Evolutionary conservation across 2,888 invertebrate genomes (phyloP).

Genomic region (Drosophila kambysellisi): DNA sequence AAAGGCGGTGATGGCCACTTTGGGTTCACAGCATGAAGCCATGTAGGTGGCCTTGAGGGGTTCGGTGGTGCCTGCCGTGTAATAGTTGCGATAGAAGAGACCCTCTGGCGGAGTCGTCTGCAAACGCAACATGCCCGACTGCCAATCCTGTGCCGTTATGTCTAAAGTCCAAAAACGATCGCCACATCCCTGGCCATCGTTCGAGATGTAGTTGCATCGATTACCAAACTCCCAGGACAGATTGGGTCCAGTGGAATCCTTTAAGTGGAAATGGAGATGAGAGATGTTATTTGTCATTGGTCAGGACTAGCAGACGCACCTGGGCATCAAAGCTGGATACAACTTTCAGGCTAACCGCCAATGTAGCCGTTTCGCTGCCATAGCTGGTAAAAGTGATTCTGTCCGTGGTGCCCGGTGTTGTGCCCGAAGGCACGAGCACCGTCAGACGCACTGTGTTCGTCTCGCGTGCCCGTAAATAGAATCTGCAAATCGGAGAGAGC

Average conservation of each 20-base stretch:
- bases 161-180: constrained; percentile 90
- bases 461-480: constrained; percentile 84
- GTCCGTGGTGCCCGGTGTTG: constrained; percentile 87
- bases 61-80: constrained; percentile 89
- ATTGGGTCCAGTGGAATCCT: constrained; percentile 87
- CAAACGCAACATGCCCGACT: constrained; percentile 88
- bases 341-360: constrained; percentile 85
- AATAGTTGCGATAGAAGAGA: constrained; percentile 87
- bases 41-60: constrained; percentile 89
- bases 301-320: constrained; percentile 56
- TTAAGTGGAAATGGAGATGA: not conserved
- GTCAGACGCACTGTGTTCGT: constrained; percentile 87
- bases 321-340: constrained; percentile 77
- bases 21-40: constrained; percentile 90
- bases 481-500: constrained; percentile 45
- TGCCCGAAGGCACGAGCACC: constrained; percentile 85
- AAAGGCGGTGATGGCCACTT: constrained; percentile 88
- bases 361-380: constrained; percentile 83
- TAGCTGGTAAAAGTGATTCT: constrained; percentile 88
- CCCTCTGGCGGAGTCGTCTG: constrained; percentile 87
- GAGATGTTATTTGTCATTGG: not conserved
- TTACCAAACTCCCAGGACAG: constrained; percentile 88
- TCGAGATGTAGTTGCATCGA: constrained; percentile 86
- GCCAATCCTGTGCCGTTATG: constrained; percentile 88
- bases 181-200: constrained; percentile 86